Evolutionary conservation across 2,888 invertebrate genomes (phyloP).

Genomic region (Stegana nigrithorax): DNA sequence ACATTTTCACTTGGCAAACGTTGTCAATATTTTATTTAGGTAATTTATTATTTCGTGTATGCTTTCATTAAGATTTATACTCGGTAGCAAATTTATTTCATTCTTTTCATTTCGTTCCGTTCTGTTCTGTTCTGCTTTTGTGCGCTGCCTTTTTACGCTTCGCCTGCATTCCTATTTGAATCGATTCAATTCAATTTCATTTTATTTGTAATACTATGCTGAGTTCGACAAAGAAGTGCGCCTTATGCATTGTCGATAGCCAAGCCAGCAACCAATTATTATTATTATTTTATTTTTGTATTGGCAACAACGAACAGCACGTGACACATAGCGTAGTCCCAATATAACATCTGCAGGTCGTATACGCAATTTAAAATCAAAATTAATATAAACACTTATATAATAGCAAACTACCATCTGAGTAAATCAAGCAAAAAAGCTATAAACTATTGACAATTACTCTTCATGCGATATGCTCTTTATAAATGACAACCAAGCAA

Average conservation of each 20-base stretch:
- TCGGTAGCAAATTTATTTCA: neutral
- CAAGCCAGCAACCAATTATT: constrained; percentile 14
- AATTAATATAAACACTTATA: too few species aligned
- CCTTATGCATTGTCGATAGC: neutral
- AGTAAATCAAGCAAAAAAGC: too few species aligned
- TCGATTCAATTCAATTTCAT: too few species aligned
- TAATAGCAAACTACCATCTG: too few species aligned
- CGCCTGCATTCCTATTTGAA: too few species aligned
- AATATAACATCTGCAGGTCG: too few species aligned
- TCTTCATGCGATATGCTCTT: too few species aligned
- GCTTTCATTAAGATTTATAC: constrained; percentile 19
- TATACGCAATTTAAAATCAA: too few species aligned
- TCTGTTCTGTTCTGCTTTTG: neutral
- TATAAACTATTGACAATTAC: too few species aligned
- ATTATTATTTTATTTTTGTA: constrained; percentile 1
- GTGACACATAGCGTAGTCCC: too few species aligned
- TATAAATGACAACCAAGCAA: too few species aligned
- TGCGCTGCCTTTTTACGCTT: neutral
- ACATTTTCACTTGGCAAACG: constrained; percentile 9
- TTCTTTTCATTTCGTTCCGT: neutral
- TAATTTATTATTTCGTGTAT: constrained; percentile 13
- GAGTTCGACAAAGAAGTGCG: neutral
- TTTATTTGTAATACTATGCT: too few species aligned
- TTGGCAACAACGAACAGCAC: constrained; percentile 9
- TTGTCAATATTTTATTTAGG: constrained; percentile 13